phyloP scores from a whole-genome alignment of 2,888 invertebrate species.

The Caenorhabditis auriculariae region DNA sequence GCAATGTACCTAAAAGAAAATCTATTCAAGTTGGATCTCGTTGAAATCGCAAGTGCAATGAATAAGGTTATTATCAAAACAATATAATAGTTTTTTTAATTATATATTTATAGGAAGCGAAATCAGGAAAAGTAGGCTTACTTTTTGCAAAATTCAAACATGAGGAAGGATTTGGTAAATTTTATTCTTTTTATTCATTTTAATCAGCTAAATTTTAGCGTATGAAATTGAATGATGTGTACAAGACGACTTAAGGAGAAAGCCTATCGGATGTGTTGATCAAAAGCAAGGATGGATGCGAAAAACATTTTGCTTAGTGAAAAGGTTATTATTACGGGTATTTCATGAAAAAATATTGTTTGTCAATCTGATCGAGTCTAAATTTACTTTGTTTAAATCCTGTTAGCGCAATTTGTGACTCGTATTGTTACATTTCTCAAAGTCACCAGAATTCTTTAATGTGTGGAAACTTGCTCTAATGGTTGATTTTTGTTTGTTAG shows the following conservation, averaged over 20 bases:
- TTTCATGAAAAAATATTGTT: conserved; percentile 1
- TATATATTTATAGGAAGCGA: no score
- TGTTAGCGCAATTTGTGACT: conserved; percentile 8
- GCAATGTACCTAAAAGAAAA: conserved; percentile 5
- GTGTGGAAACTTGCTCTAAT: background rate
- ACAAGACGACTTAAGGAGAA: conserved; percentile 1
- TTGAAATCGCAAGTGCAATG: background rate
- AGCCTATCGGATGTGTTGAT: conserved; percentile 1
- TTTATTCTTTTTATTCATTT: conserved; percentile 5
- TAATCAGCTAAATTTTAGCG: no score
- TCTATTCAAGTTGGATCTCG: no score
- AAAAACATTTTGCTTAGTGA: conserved; percentile 3
- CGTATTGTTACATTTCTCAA: no score
- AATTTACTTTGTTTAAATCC: background rate
- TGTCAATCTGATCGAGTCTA: no score
- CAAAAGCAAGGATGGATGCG: conserved; percentile 3
- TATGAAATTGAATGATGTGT: background rate
- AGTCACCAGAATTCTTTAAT: no score
- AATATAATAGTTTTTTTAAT: conserved; percentile 10
- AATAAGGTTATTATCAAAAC: conserved; percentile 7
- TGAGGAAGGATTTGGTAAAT: conserved; percentile 4
- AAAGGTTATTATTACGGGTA: background rate
- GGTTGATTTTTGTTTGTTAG: conserved; percentile 5
- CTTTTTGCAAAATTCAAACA: conserved; percentile 5
- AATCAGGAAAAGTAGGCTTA: conserved; percentile 1